phyloP scores from a whole-genome alignment of 1,140 invertebrate genomes.

The Anastrepha ludens region DNA sequence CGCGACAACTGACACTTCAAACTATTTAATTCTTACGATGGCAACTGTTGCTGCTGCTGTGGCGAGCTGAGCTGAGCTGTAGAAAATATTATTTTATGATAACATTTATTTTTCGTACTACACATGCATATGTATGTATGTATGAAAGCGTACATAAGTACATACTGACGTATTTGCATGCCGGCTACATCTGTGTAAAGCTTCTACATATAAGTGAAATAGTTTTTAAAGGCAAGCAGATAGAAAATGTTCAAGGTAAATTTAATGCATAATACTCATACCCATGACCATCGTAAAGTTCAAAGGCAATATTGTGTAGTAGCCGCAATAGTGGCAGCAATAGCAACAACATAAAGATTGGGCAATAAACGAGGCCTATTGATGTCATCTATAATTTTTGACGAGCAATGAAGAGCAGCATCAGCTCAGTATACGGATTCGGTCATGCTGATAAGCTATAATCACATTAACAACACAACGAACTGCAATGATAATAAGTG shows the following conservation, averaged over 20 bases:
- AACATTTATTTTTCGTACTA: background rate
- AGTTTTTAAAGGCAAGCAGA: no score
- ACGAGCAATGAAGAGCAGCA: background rate
- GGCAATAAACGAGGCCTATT: background rate
- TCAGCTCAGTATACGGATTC: background rate
- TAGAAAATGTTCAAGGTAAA: no score
- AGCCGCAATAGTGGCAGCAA: no score
- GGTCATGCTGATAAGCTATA: background rate
- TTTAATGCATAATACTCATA: no score
- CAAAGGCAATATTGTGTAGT: no score
- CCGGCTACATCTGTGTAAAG: no score
- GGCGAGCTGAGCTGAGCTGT: background rate
- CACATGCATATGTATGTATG: background rate
- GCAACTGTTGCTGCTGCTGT: constrained; percentile 10
- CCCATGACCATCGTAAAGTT: no score
- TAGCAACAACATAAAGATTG: no score
- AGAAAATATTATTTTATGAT: constrained; percentile 2
- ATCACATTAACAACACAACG: background rate
- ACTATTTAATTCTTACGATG: constrained; percentile 1
- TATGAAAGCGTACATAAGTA: background rate
- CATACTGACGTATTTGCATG: no score
- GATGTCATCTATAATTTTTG: background rate
- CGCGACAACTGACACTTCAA: constrained; percentile 9
- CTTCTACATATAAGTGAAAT: no score
- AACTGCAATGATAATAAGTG: background rate